These are phyloP conservation scores for Catostomus latipinnis DNA, from an alignment of 2,797 vertebrate genomes.

Conservation along the genomic window DNA sequence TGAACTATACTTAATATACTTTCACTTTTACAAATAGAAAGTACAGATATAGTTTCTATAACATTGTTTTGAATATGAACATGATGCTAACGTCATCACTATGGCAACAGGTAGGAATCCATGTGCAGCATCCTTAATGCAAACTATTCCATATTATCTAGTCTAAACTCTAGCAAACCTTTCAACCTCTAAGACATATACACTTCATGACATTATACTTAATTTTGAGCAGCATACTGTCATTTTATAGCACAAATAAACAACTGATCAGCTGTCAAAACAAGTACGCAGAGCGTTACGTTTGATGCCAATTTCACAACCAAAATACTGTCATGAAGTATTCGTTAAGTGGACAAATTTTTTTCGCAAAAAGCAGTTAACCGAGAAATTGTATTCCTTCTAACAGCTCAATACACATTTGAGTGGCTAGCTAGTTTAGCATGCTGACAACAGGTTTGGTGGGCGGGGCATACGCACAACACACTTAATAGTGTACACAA, in stretches of 20 bases:
- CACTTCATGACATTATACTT: too few species aligned
- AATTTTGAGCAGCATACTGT: not conserved
- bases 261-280: conserved; percentile 13
- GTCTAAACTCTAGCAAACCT: not conserved
- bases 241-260: not conserved
- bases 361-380: conserved; percentile 39
- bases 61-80: not conserved
- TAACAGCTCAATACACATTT: not conserved
- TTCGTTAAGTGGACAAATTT: not conserved
- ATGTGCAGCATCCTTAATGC: not conserved
- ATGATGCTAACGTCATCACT: conserved; percentile 33
- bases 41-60: not conserved
- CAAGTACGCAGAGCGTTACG: not conserved
- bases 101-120: conserved; percentile 45
- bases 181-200: not conserved
- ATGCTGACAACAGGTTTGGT: conserved; percentile 37
- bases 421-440: conserved; percentile 8
- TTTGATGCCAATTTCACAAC: not conserved
- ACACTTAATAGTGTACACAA: not conserved
- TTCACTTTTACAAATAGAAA: not conserved
- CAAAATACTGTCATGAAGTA: not conserved
- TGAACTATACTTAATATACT: not conserved
- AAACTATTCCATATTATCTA: not conserved
- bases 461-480: conserved; percentile 33
- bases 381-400: not conserved